Base-by-base conservation (phyloP, 2,797 vertebrate genomes). In the Ctenosaura bakeri region DNA sequence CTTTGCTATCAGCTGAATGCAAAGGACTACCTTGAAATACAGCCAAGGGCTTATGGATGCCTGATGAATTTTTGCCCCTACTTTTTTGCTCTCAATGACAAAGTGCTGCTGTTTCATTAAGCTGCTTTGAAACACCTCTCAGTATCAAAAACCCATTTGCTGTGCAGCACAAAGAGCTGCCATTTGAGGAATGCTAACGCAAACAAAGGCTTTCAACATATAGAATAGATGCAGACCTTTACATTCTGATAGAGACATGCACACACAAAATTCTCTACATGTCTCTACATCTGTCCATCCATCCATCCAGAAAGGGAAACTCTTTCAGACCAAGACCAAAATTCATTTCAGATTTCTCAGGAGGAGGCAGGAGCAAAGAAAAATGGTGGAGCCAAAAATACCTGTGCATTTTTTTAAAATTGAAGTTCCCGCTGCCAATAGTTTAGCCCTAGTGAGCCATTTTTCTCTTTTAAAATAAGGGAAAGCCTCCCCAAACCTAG, bases 1-100 rank as follows among this genome's bases (percentile, higher is more conserved):
- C 66, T 88, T 32, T 74, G 76, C 76, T 80, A 35, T 85, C 82
- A 88, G 87, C 83, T 91, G 87, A 85, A 80, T 46, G 77, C 29
- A 84, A 87, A 78, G 54, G 71, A 12, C 24, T 84, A 8, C 46
- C 56, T 1, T 66, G 46, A 71, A 71, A 18, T 12, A 26, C 69
- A 82, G 38, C 85, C 89, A 90, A 81, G 73, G 12, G 46, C n/a
- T 66, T 73, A 29, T 59, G 5, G 50, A 50, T 22, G 16, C 3
- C 54, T 52, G 64, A 50, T 38, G 79, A 7, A n/a, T 52, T 74
- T 14, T 38, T n/a, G 5, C 16, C 24, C 8, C 50, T 64, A 26
- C 66, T 62, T 42, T 83, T 89, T 32, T 50, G 6, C 14, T 56
- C 56, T 80, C 62, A 85, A 29, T 50, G 20, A 35, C 32, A 59